Percentiles rank a stretch among this genome's conserved stretches.
phyloP scores from a whole-genome alignment of 30 jellyfish, hydroid and myxozoan species.

The Sanderia malayensis region DNA sequence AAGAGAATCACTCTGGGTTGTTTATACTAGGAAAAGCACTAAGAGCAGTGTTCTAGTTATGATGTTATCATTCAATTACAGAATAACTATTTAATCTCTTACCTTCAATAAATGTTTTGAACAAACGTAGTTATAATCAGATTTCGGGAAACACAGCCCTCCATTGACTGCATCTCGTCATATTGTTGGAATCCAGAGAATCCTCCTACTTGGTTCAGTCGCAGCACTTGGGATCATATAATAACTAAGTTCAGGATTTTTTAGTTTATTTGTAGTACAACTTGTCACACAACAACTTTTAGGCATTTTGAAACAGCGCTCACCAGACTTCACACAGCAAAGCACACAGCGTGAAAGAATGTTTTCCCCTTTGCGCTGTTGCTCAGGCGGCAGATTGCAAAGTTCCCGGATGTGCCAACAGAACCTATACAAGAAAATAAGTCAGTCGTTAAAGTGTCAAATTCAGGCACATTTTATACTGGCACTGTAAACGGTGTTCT shows the following conservation, averaged over 20 bases:
- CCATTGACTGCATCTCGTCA: slow-evolving; percentile 25
- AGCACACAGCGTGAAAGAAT: slow-evolving; percentile 13
- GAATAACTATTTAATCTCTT: slow-evolving; percentile 4
- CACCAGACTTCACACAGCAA: slow-evolving; percentile 7
- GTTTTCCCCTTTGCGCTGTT: slow-evolving; percentile 18
- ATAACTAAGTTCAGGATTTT: slow-evolving; percentile 17
- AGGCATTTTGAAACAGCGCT: slow-evolving; percentile 16
- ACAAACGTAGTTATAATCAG: slow-evolving; percentile 10
- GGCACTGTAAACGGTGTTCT: too few species aligned
- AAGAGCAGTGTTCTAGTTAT: neutral
- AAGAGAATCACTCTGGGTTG: neutral
- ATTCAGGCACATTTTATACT: too few species aligned
- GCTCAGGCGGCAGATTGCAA: slow-evolving; percentile 7
- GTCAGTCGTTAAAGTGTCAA: too few species aligned
- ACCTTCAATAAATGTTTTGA: slow-evolving; percentile 11
- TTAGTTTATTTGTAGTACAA: slow-evolving; percentile 8
- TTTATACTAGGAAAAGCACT: slow-evolving; percentile 4
- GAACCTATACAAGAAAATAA: too few species aligned
- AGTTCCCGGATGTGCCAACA: slow-evolving; percentile 20
- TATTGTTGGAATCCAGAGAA: slow-evolving; percentile 22
- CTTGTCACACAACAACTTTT: slow-evolving; percentile 12
- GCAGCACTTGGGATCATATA: slow-evolving; percentile 37
- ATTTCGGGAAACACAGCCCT: slow-evolving; percentile 9
- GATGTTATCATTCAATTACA: neutral
- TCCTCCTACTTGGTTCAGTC: slow-evolving; percentile 21